Evolutionary conservation across 2,888 invertebrate genomes (phyloP).

Genomic region (Neuroscelio doddi): DNA sequence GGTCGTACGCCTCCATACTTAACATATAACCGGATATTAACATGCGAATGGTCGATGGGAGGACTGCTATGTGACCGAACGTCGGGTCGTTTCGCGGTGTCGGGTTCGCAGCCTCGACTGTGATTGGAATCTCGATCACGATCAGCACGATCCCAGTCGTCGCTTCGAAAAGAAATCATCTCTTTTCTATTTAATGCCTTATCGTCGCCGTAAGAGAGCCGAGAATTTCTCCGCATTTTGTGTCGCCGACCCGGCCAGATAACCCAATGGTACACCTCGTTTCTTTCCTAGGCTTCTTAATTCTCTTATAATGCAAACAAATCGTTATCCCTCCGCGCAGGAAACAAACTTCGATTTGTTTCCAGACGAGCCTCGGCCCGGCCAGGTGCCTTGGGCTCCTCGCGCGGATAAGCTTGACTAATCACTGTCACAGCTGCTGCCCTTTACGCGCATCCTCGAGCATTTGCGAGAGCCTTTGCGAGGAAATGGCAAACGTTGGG

Average conservation of each 20-base stretch:
- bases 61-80: constrained; percentile 47
- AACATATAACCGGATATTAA: constrained; percentile 70
- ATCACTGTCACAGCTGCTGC: constrained; percentile 60
- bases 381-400: too few species aligned
- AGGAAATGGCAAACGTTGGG: too few species aligned
- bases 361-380: constrained; percentile 68
- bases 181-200: neutral
- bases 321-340: constrained; percentile 66
- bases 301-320: constrained; percentile 64
- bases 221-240: neutral
- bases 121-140: constrained; percentile 58
- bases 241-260: neutral
- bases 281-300: constrained; percentile 33
- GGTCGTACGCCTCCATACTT: constrained; percentile 69
- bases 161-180: constrained; percentile 13
- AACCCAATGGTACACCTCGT: constrained; percentile 14
- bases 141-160: neutral
- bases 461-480: neutral
- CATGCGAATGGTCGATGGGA: constrained; percentile 67
- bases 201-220: neutral
- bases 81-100: constrained; percentile 42
- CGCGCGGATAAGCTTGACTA: constrained; percentile 65
- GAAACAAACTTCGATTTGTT: constrained; percentile 68
- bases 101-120: constrained; percentile 32
- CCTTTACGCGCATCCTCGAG: neutral